Evolutionary conservation across 1,140 invertebrate genomes (phyloP), one percentile per base, ranked within the genome.

Genomic region (Hycleus phaleratus): DNA sequence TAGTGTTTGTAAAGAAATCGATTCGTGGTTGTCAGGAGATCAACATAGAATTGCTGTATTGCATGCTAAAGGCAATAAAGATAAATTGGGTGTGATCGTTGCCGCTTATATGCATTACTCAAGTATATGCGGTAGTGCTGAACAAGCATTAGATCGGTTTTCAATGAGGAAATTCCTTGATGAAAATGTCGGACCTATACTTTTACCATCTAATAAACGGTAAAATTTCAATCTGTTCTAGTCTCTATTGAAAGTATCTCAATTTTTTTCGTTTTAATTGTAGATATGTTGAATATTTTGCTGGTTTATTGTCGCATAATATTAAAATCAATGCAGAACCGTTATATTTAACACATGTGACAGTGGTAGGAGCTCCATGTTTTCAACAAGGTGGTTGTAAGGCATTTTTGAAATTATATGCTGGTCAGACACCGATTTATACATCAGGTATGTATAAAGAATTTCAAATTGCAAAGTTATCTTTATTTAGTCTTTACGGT

Each of bases 61-160:
- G 40, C 86, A 95, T 68, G 89, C 90, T 71, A 84, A 84, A 72
- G 85, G 86, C 40, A 82, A 82, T 66, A 82, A 87, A 65, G 87
- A 91, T 61, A 81, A 91, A 51, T 79, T 93, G 18, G 91, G 90
- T 43, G 87, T 95, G 43, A 83, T 93, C 58, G 85, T 95, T 53
- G 89, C 91, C 9, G 90, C 92, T 6, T 95, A 93, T 75, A 92
- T 95, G 87, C 90, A 95, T 75, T 95, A 95, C 77, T 91, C 88
- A 61, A 91, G 86, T 69, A 93, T 95, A 64, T 95, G 91, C 76
- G 88, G 90, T 38, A 86, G 85, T 65, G 87, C 88, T 46, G 91
- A 95, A 74, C 88, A 93, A 72, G 90, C 90, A 8, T 79, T 94
- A 55, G 93, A 95, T 76, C 81, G 90, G 69, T 94, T 91, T 74